These are phyloP conservation scores for Macrotrachela quadricornifera DNA, from an alignment of 1,140 invertebrate genomes.

Conservation along the genomic window DNA sequence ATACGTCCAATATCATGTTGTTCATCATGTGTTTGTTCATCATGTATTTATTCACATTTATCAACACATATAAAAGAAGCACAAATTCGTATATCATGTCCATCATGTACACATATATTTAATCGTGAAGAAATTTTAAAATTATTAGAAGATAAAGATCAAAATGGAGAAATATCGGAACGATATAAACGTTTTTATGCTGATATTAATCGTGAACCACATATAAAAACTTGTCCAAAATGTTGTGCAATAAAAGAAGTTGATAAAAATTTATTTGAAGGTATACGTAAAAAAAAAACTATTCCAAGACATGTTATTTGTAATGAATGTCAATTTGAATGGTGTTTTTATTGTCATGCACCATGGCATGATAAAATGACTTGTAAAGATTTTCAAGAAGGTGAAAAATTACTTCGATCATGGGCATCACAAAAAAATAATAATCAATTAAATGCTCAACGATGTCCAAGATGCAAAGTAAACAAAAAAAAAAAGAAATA, in stretches of 20 bases:
- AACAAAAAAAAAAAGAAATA: constrained; percentile 12
- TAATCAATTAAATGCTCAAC: constrained; percentile 31
- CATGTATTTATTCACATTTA: too few relatives aligned
- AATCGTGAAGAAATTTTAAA: too few relatives aligned
- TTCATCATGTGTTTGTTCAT: too few relatives aligned
- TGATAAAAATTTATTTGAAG: constrained; percentile 4
- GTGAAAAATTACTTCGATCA: constrained; percentile 24
- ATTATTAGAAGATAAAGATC: too few relatives aligned
- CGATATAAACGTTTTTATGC: constrained; percentile 1
- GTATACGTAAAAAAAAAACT: constrained; percentile 10
- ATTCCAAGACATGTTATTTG: constrained; percentile 15
- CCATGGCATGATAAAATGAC: constrained; percentile 27
- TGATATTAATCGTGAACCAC: constrained; percentile 24
- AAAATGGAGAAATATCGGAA: too few relatives aligned
- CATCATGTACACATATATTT: too few relatives aligned
- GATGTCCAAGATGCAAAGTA: constrained; percentile 32
- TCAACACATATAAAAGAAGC: too few relatives aligned
- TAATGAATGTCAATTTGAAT: constrained; percentile 20
- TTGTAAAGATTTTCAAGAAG: constrained; percentile 27
- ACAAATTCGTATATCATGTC: too few relatives aligned
- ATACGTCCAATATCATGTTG: too few relatives aligned
- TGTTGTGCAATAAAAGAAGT: constrained; percentile 18
- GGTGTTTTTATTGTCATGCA: constrained; percentile 33
- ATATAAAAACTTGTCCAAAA: constrained; percentile 28
- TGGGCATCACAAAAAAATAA: constrained; percentile 28